Evolutionary conservation across 2,797 vertebrate genomes (phyloP).

Genomic region (Hoplostethus mediterraneus): DNA sequence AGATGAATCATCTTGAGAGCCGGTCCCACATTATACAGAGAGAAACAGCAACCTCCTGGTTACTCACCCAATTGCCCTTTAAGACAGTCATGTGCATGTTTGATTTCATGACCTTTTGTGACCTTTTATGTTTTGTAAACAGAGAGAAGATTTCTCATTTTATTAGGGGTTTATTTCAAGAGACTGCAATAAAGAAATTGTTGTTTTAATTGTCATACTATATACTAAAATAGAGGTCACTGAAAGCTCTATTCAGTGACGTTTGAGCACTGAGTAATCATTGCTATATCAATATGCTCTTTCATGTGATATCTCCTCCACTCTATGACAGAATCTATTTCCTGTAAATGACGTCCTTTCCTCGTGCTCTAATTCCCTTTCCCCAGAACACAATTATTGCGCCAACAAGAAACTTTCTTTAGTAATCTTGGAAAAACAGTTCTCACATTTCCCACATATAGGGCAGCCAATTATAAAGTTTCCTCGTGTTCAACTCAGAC

Average conservation of each 20-base stretch:
- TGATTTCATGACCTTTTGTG: too few relatives aligned
- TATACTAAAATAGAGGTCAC: neutral
- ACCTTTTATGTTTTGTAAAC: too few relatives aligned
- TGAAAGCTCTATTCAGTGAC: conserved; percentile 4
- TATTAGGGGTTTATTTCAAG: neutral
- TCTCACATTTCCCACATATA: conserved; percentile 46
- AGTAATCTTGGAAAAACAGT: conserved; percentile 9
- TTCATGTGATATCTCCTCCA: conserved; percentile 1
- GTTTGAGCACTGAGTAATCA: conserved; percentile 34
- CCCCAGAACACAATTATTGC: conserved; percentile 7
- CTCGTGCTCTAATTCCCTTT: neutral
- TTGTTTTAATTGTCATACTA: neutral
- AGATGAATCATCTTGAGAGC: too few relatives aligned
- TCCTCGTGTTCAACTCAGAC: conserved; percentile 35
- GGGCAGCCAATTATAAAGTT: conserved; percentile 64
- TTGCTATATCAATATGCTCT: conserved; percentile 29
- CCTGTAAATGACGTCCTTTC: conserved; percentile 27
- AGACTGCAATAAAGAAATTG: neutral
- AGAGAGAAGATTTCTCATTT: too few relatives aligned
- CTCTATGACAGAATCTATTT: conserved; percentile 18
- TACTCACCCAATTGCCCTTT: too few relatives aligned
- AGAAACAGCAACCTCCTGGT: too few relatives aligned
- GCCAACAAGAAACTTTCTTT: conserved; percentile 22
- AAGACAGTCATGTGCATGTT: too few relatives aligned
- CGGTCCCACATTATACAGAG: too few relatives aligned